Percentiles rank a stretch among this genome's conserved stretches.
Conservation (phyloP, 2,888 invertebrate species). For the Beris chalybata region DNA sequence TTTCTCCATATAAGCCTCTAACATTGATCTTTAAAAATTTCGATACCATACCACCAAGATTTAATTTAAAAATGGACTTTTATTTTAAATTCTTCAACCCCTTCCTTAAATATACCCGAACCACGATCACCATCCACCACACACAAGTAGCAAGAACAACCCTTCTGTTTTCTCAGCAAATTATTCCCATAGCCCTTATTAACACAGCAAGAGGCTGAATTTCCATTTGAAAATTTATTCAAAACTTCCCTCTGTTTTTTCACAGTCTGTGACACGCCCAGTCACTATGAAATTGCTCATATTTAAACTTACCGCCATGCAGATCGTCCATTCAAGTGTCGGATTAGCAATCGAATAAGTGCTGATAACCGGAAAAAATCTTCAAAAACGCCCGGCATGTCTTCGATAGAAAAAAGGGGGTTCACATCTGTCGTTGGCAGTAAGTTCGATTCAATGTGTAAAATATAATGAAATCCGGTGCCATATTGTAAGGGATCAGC, state of each 20-base stretch:
- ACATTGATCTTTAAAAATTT: too few species aligned
- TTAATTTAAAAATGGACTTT: too few species aligned
- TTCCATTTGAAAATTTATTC: neutral
- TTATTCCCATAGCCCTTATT: slow-evolving; percentile 27
- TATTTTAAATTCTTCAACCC: too few species aligned
- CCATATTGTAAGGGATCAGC: too few species aligned
- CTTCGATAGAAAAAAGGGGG: slow-evolving; percentile 15
- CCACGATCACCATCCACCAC: slow-evolving; percentile 1
- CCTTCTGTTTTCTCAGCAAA: slow-evolving; percentile 28
- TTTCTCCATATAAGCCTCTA: too few species aligned
- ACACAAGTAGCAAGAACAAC: slow-evolving; percentile 29
- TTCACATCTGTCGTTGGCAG: slow-evolving; percentile 28
- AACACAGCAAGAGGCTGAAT: slow-evolving; percentile 18
- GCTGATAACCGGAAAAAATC: slow-evolving; percentile 16
- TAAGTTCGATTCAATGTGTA: neutral
- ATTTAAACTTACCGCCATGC: slow-evolving; percentile 16
- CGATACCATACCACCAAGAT: too few species aligned
- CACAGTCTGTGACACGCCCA: slow-evolving; percentile 17
- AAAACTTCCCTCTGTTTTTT: slow-evolving; percentile 7
- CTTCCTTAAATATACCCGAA: too few species aligned
- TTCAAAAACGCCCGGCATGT: slow-evolving; percentile 14
- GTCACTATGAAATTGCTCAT: slow-evolving; percentile 10
- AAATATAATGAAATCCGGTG: too few species aligned
- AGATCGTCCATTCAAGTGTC: slow-evolving; percentile 25
- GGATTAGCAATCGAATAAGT: slow-evolving; percentile 2